A percentile compares a stretch with the other conserved stretches of the same genome.
phyloP scores from a whole-genome alignment of 2,113 vertebrate species.

The Odontesthes bonariensis region DNA sequence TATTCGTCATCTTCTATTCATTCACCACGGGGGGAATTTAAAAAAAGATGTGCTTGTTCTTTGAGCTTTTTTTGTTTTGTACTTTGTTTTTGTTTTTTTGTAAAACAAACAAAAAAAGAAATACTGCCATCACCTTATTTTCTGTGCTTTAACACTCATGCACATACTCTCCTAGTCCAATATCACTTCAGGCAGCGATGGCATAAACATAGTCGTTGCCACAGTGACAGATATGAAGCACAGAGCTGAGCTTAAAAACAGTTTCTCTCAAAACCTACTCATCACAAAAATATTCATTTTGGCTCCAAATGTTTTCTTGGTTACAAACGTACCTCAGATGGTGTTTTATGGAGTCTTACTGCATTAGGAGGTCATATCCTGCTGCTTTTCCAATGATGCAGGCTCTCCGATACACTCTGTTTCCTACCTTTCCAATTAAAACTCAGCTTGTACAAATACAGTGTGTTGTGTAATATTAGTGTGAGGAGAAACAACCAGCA shows the following conservation, averaged over 20 bases:
- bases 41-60: too few relatives aligned
- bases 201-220: conserved; percentile 57
- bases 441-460: too few relatives aligned
- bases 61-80: not conserved
- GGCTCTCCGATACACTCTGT: not conserved
- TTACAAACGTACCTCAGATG: conserved; percentile 4
- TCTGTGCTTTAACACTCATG: conserved; percentile 34
- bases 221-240: conserved; percentile 32
- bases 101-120: not conserved
- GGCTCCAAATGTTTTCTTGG: not conserved
- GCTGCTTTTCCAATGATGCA: conserved; percentile 11
- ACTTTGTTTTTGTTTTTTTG: not conserved
- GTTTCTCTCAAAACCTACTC: conserved; percentile 15
- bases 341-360: conserved; percentile 17
- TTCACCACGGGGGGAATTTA: too few relatives aligned
- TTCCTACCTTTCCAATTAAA: not conserved
- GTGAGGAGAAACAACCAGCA: too few relatives aligned
- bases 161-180: conserved; percentile 12
- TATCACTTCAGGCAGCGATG: conserved; percentile 16
- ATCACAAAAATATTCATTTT: conserved; percentile 26
- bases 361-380: conserved; percentile 13
- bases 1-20: too few relatives aligned
- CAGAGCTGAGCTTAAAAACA: conserved; percentile 17
- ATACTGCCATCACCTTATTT: not conserved
- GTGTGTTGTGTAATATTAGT: too few relatives aligned